phyloP scores from a whole-genome alignment of 2,797 vertebrate genomes.

The Enteromius mattozi region DNA sequence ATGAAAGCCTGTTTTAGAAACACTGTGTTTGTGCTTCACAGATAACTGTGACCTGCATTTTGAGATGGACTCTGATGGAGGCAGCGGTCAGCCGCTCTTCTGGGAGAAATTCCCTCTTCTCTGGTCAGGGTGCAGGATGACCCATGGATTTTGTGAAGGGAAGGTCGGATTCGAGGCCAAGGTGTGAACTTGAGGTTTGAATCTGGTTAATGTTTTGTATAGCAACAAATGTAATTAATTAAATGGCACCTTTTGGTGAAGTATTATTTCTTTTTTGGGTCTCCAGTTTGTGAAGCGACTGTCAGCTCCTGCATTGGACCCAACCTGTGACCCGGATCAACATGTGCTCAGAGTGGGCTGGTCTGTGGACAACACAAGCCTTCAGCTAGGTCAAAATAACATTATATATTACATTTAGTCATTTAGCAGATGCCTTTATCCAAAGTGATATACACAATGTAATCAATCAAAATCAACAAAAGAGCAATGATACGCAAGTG shows the following conservation, averaged over 20 bases:
- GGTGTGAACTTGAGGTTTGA: constrained; percentile 65
- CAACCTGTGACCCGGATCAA: constrained; percentile 65
- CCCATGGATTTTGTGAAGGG: constrained; percentile 84
- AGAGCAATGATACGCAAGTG: too few relatives aligned
- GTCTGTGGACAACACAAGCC: constrained; percentile 78
- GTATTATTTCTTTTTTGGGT: not conserved
- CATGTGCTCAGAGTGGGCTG: constrained; percentile 87
- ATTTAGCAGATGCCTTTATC: too few relatives aligned
- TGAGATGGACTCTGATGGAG: constrained; percentile 80
- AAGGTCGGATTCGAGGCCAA: constrained; percentile 89
- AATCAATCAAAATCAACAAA: too few relatives aligned
- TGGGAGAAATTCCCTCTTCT: constrained; percentile 86
- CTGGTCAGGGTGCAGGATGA: constrained; percentile 90
- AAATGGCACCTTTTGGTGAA: not conserved
- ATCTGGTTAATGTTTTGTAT: not conserved
- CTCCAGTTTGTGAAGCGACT: constrained; percentile 80
- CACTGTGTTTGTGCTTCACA: constrained; percentile 64
- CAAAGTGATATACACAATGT: too few relatives aligned
- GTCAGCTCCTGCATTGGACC: constrained; percentile 68
- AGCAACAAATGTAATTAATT: not conserved
- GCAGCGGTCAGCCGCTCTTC: constrained; percentile 85
- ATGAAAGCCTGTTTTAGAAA: not conserved
- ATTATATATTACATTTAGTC: too few relatives aligned
- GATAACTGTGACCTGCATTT: constrained; percentile 91
- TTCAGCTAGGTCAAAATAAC: constrained; percentile 84